phyloP scores from a whole-genome alignment of 2,888 invertebrate genomes.

The Hydriomena furcata region DNA sequence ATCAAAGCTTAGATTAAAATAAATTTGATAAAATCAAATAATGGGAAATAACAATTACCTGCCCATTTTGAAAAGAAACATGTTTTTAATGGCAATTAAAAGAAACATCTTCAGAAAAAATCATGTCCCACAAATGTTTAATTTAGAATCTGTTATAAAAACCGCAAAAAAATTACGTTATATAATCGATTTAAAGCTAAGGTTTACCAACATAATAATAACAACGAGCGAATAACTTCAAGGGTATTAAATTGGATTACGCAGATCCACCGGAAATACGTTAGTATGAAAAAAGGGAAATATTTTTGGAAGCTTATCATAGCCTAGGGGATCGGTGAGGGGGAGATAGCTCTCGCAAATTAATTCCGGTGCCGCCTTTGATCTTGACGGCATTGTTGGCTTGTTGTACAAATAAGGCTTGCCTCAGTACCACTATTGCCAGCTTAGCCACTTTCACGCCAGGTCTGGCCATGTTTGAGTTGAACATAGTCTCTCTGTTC shows the following conservation, averaged over 20 bases:
- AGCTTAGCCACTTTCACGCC: constrained; percentile 10
- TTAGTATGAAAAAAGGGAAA: constrained; percentile 48
- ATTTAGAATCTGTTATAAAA: no score
- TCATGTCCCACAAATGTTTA: no score
- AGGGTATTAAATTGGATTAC: constrained; percentile 36
- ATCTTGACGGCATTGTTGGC: constrained; percentile 70
- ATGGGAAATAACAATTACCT: constrained; percentile 12
- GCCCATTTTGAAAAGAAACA: neutral
- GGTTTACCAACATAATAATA: constrained; percentile 1
- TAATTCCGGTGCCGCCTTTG: constrained; percentile 73
- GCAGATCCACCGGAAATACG: constrained; percentile 39
- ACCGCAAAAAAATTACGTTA: no score
- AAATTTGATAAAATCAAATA: no score
- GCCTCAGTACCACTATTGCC: constrained; percentile 32
- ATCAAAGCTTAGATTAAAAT: constrained; percentile 40
- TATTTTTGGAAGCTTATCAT: constrained; percentile 56
- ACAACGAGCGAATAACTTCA: constrained; percentile 27
- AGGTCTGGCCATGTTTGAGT: constrained; percentile 4
- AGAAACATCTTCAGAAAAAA: no score
- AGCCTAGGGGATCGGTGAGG: constrained; percentile 44
- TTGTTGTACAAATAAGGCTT: constrained; percentile 67
- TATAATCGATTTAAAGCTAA: no score
- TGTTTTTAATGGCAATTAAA: no score
- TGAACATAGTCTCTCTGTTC: no score
- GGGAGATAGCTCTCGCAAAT: constrained; percentile 69